phyloP scores from a whole-genome alignment of 1,140 invertebrate species.

The Drosophila cardini region DNA sequence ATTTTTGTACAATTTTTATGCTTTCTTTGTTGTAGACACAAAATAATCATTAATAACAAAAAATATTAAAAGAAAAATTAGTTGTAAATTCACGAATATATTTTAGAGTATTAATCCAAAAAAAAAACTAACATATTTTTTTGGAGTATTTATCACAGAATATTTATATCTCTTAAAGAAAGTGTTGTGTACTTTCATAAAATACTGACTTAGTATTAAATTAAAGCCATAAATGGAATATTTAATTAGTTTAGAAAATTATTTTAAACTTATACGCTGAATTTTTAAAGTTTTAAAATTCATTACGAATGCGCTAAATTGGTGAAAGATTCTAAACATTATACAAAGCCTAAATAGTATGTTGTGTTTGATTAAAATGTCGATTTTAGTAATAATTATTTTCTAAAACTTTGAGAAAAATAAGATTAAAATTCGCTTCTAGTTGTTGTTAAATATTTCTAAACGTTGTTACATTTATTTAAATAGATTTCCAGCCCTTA shows the following conservation, averaged over 20 bases:
- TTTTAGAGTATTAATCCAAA: neutral
- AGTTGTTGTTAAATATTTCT: neutral
- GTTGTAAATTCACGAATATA: constrained; percentile 5
- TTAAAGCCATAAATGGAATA: neutral
- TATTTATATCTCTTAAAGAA: neutral
- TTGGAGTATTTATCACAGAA: neutral
- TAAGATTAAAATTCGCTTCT: neutral
- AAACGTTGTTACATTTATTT: no score
- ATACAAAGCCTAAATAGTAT: no score
- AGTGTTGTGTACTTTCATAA: no score
- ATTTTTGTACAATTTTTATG: constrained; percentile 59
- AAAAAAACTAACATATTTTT: no score
- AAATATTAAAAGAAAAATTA: constrained; percentile 23
- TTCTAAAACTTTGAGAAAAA: no score
- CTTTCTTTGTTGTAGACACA: constrained; percentile 69
- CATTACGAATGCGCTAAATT: no score
- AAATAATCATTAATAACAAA: constrained; percentile 15
- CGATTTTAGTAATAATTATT: no score
- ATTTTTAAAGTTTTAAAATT: no score
- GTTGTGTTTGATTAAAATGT: no score
- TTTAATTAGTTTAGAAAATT: neutral
- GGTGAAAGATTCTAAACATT: no score
- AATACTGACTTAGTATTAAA: neutral
- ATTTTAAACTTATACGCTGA: no score
- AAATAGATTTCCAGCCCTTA: no score